These are phyloP conservation scores for Ochropacha duplaris DNA, from an alignment of 2,888 invertebrate genomes.

Conservation along the genomic window DNA sequence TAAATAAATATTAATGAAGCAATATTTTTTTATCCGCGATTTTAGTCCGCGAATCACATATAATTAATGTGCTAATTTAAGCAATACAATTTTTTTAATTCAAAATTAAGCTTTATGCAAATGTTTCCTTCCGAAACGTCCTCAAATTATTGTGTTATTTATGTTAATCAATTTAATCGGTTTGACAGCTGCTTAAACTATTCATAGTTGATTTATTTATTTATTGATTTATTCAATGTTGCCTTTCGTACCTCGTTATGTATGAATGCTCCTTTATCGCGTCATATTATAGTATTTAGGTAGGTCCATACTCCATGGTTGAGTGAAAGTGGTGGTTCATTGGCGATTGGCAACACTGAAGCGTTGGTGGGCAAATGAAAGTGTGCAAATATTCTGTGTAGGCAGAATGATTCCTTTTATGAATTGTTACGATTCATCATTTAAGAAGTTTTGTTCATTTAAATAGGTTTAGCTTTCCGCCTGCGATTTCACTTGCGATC, in stretches of 20 bases:
- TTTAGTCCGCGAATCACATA: no score
- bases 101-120: background rate
- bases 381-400: background rate
- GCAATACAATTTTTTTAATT: background rate
- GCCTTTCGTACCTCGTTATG: background rate
- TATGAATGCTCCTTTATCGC: background rate
- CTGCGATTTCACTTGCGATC: no score
- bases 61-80: no score
- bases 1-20: no score
- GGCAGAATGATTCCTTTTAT: background rate
- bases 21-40: no score
- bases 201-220: no score
- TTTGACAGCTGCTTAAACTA: no score
- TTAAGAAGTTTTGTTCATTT: no score
- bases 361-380: background rate
- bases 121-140: background rate
- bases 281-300: background rate
- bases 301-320: background rate
- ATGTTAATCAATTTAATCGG: no score
- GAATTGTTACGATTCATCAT: no score
- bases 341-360: background rate
- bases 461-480: no score
- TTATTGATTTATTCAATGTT: no score
- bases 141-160: background rate
- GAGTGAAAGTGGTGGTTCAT: background rate